These are phyloP conservation scores for Drosophila sturtevanti DNA, from an alignment of 1,140 invertebrate species.

Conservation along the genomic window DNA sequence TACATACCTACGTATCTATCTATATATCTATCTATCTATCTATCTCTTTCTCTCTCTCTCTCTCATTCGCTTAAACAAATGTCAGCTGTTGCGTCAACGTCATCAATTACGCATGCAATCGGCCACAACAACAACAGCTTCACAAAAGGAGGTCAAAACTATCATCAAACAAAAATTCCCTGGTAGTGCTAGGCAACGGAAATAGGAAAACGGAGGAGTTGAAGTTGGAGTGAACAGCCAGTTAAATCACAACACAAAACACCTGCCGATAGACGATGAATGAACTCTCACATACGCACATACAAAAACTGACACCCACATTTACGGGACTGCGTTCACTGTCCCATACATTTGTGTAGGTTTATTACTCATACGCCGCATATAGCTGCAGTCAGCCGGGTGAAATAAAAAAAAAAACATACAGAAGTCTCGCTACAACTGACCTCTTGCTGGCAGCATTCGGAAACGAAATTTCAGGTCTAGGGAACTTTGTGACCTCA, in stretches of 20 bases:
- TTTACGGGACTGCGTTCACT: conserved; percentile 21
- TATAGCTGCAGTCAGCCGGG: conserved; percentile 24
- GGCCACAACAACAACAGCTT: conserved; percentile 22
- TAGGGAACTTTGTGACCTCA: not conserved
- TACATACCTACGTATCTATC: not conserved
- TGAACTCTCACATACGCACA: conserved; percentile 26
- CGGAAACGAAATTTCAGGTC: conserved; percentile 5
- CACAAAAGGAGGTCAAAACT: conserved; percentile 74
- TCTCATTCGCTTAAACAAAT: conserved; percentile 58
- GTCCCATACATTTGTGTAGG: conserved; percentile 10
- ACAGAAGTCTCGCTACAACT: not conserved
- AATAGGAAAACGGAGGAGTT: not conserved
- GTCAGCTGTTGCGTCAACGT: conserved; percentile 64
- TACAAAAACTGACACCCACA: conserved; percentile 25
- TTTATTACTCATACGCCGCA: conserved; percentile 68
- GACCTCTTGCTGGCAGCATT: conserved; percentile 4
- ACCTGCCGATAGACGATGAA: conserved; percentile 58
- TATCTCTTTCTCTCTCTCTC: conserved; percentile 41
- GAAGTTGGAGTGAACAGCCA: conserved; percentile 21
- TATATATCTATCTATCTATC: not conserved
- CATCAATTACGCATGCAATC: conserved; percentile 79
- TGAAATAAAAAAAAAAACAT: conserved; percentile 33
- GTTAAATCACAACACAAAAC: conserved; percentile 71
- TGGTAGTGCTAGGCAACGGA: not conserved
- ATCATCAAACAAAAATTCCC: conserved; percentile 74